These are phyloP conservation scores for Latheticus oryzae DNA, from an alignment of 2,888 invertebrate species.

Conservation along the genomic window DNA sequence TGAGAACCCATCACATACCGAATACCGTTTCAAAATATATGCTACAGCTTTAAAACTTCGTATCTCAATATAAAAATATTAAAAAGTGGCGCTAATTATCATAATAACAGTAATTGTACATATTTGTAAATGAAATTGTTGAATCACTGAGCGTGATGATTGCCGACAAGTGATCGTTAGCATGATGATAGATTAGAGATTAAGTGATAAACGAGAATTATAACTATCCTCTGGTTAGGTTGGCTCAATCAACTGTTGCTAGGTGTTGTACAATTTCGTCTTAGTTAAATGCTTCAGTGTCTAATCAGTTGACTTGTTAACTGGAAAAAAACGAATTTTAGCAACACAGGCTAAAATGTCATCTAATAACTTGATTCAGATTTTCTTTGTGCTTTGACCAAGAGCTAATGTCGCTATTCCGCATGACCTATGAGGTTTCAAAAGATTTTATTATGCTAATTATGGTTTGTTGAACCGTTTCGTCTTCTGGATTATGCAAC, in stretches of 20 bases:
- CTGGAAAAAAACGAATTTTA: no score
- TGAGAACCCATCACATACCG: conserved; percentile 5
- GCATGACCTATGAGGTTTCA: no score
- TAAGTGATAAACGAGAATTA: conserved; percentile 40
- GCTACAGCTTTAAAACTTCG: no score
- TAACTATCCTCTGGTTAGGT: conserved; percentile 22
- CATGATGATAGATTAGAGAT: conserved; percentile 42
- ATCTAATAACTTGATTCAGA: no score
- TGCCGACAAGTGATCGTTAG: conserved; percentile 42
- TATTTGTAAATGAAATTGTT: conserved; percentile 45
- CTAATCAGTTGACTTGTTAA: no score
- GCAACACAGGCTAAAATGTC: no score
- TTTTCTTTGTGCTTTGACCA: no score
- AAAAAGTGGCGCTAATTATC: conserved; percentile 34
- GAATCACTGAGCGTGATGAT: conserved; percentile 45
- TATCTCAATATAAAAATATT: conserved; percentile 8
- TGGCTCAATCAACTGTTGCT: conserved; percentile 21
- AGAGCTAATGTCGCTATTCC: background rate
- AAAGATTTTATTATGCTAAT: no score
- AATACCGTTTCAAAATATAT: no score
- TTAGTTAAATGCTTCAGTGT: conserved; percentile 10
- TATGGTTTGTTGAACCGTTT: no score
- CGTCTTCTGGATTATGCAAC: no score
- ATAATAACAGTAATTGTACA: conserved; percentile 38
- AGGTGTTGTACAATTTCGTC: conserved; percentile 16